These are phyloP conservation scores for Drosophila mercatorum DNA, from an alignment of 2,888 invertebrate genomes.

Conservation along the genomic window DNA sequence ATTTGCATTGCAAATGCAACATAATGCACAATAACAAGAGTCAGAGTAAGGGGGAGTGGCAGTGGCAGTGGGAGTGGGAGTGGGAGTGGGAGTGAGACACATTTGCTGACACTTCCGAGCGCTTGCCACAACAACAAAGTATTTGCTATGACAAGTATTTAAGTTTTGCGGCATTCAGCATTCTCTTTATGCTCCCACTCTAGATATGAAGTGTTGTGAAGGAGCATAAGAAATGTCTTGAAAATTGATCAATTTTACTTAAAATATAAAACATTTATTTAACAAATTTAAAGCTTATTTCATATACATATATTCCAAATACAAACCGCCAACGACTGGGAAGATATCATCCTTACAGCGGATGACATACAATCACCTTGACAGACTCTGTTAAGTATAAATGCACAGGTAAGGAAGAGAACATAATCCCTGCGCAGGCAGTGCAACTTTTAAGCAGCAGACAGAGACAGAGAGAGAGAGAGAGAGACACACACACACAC, in stretches of 20 bases:
- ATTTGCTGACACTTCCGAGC: slow-evolving; percentile 69
- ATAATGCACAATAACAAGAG: slow-evolving; percentile 66
- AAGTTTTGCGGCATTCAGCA: slow-evolving; percentile 53
- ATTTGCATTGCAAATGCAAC: slow-evolving; percentile 75
- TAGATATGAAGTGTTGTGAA: slow-evolving; percentile 21
- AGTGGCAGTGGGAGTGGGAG: slow-evolving; percentile 13
- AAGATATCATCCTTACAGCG: too few relatives aligned
- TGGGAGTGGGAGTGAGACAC: slow-evolving; percentile 11
- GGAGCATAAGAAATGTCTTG: neutral
- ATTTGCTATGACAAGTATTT: slow-evolving; percentile 72
- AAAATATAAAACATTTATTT: neutral
- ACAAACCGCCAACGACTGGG: too few relatives aligned
- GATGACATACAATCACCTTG: slow-evolving; percentile 70
- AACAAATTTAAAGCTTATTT: too few relatives aligned
- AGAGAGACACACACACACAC: slow-evolving; percentile 20
- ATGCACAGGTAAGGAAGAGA: slow-evolving; percentile 67
- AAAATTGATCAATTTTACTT: neutral
- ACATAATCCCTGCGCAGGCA: slow-evolving; percentile 63
- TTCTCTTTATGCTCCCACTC: slow-evolving; percentile 16
- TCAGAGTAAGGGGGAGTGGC: slow-evolving; percentile 11
- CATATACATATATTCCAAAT: too few relatives aligned
- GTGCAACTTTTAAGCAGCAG: slow-evolving; percentile 53
- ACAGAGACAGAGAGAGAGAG: slow-evolving; percentile 26
- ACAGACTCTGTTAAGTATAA: slow-evolving; percentile 74
- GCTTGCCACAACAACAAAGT: slow-evolving; percentile 48